These are phyloP conservation scores for Mimumesa dahlbomi DNA, from an alignment of 2,888 invertebrate species.

Conservation along the genomic window DNA sequence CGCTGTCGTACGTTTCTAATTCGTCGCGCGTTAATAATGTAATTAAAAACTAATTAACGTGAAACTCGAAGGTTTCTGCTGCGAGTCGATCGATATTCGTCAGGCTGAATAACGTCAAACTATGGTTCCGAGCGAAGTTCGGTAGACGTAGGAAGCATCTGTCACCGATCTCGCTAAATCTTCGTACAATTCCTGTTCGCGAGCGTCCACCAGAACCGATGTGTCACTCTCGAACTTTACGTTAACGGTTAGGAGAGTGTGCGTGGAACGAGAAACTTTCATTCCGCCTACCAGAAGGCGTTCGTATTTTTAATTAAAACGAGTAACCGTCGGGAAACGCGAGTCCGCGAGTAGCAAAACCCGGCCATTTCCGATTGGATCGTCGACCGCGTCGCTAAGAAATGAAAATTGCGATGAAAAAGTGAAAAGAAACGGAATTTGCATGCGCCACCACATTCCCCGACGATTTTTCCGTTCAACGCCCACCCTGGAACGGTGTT, in stretches of 20 bases:
- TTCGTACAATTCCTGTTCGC: not conserved
- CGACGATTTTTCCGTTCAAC: too few relatives aligned
- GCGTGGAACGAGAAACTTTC: not conserved
- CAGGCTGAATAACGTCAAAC: not conserved
- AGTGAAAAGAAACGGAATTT: too few relatives aligned
- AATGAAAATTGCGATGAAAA: too few relatives aligned
- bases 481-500: too few relatives aligned
- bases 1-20: too few relatives aligned
- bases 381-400: too few relatives aligned
- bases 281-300: too few relatives aligned
- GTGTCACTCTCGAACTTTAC: not conserved
- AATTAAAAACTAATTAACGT: constrained; percentile 23
- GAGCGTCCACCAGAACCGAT: not conserved
- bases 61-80: not conserved
- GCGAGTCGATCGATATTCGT: constrained; percentile 7
- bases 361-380: too few relatives aligned
- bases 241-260: not conserved
- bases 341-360: too few relatives aligned
- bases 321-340: too few relatives aligned
- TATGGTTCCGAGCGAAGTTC: constrained; percentile 6
- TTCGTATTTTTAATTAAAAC: too few relatives aligned
- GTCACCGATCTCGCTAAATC: constrained; percentile 10
- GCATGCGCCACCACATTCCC: too few relatives aligned
- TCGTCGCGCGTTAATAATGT: not conserved
- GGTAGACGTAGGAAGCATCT: constrained; percentile 7